A percentile compares a stretch with the other conserved stretches of the same genome.
Evolutionary conservation across 1,140 invertebrate species (phyloP).

Genomic region (Trinorchestia longiramus): DNA sequence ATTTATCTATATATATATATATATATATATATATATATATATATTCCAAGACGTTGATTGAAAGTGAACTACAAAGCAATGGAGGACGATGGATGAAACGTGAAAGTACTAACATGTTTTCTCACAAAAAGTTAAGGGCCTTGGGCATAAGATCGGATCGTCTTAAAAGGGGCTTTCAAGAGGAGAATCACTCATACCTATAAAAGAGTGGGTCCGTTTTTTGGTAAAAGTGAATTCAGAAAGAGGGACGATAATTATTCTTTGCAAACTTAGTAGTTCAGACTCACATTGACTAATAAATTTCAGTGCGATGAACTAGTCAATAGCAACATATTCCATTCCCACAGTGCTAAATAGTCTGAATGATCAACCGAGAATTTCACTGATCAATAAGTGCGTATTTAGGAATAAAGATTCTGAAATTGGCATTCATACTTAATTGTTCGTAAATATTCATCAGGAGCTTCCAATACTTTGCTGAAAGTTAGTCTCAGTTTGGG

Average conservation of each 20-base stretch:
- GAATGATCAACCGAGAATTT: not conserved
- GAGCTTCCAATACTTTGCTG: too few species aligned
- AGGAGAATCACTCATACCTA: not conserved
- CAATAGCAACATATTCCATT: not conserved
- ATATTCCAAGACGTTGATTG: not conserved
- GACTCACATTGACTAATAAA: not conserved
- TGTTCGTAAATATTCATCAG: too few species aligned
- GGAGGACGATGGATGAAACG: not conserved
- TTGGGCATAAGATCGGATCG: not conserved
- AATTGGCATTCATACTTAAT: too few species aligned
- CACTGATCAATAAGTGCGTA: not conserved
- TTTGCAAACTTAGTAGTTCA: not conserved
- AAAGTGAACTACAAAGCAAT: not conserved
- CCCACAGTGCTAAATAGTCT: not conserved
- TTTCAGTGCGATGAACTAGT: not conserved
- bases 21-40: not conserved
- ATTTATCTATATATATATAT: not conserved
- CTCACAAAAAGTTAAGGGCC: not conserved
- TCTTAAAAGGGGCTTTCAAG: not conserved
- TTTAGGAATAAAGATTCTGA: too few species aligned
- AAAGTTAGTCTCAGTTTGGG: too few species aligned
- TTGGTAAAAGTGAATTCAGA: not conserved
- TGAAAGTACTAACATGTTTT: not conserved
- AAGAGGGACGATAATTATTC: not conserved
- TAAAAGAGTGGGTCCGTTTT: not conserved